These are phyloP conservation scores for Bovichtus variegatus DNA, from an alignment of 2,797 vertebrate species.

Conservation along the genomic window DNA sequence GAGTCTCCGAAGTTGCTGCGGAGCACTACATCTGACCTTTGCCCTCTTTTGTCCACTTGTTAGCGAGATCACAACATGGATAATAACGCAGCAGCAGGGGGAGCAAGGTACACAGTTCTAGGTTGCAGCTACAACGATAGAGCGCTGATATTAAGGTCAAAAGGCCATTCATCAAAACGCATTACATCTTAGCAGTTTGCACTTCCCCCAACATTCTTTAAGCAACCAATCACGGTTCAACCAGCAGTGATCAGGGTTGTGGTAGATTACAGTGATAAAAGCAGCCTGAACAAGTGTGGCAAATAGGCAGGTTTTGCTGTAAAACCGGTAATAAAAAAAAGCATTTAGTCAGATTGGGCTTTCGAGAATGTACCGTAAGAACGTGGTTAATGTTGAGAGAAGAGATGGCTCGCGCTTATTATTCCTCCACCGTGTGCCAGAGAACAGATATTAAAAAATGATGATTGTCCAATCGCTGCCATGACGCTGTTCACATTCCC, in stretches of 20 bases:
- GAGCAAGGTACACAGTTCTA: conserved; percentile 4
- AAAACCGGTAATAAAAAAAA: conserved; percentile 13
- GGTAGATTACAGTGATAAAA: conserved; percentile 33
- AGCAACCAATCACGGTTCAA: conserved; percentile 27
- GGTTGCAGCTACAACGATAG: conserved; percentile 30
- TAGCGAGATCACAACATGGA: conserved; percentile 34
- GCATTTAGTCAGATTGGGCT: background rate
- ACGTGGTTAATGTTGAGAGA: conserved; percentile 19
- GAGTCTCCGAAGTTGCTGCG: conserved; percentile 37
- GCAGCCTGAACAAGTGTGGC: background rate
- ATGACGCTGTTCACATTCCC: conserved; percentile 19
- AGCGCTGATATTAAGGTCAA: conserved; percentile 65
- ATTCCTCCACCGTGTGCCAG: background rate
- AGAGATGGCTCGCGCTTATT: conserved; percentile 12
- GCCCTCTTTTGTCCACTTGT: conserved; percentile 51
- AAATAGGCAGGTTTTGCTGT: conserved; percentile 32
- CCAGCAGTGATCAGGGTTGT: conserved; percentile 23
- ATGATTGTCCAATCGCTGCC: conserved; percentile 39
- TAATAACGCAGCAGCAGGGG: conserved; percentile 25
- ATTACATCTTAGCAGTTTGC: conserved; percentile 35
- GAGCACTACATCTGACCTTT: conserved; percentile 55
- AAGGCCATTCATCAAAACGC: conserved; percentile 63
- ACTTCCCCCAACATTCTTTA: conserved; percentile 9
- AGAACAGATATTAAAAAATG: conserved; percentile 53
- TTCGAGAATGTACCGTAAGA: conserved; percentile 4